Percentiles rank a stretch among this genome's conserved stretches.
Conservation (phyloP, 1,140 invertebrate species). For the Pseudachorutes palmiensis region DNA sequence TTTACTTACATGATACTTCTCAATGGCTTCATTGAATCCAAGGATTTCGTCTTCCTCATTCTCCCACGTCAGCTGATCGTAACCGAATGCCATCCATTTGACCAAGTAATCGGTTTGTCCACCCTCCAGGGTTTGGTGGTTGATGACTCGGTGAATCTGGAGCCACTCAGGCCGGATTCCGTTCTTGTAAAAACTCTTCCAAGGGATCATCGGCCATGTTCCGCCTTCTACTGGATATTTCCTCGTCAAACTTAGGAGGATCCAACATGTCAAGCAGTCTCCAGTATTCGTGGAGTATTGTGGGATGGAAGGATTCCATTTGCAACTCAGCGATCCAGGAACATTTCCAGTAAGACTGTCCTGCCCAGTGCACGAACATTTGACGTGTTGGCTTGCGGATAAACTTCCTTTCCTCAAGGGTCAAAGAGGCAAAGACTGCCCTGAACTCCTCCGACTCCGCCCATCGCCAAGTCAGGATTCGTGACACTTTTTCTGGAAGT, state of each 20-base stretch:
- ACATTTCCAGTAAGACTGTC: constrained; percentile 97
- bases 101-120: constrained; percentile 85
- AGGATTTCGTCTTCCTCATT: constrained; percentile 79
- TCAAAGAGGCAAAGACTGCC: too few species aligned
- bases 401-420: constrained; percentile 16
- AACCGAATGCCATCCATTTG: constrained; percentile 96
- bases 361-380: constrained; percentile 96
- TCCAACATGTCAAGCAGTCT: constrained; percentile 96
- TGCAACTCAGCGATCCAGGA: constrained; percentile 94
- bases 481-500: too few species aligned
- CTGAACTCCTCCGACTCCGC: too few species aligned
- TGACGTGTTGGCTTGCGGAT: constrained; percentile 59
- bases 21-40: constrained; percentile 72
- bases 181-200: constrained; percentile 81
- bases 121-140: constrained; percentile 72
- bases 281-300: constrained; percentile 86
- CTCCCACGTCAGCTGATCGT: constrained; percentile 97
- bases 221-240: constrained; percentile 68
- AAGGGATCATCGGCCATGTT: constrained; percentile 55
- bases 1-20: constrained; percentile 90
- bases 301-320: constrained; percentile 91
- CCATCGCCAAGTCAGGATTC: too few species aligned
- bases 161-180: constrained; percentile 98
- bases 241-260: constrained; percentile 88
- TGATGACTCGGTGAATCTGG: constrained; percentile 84